Conservation (phyloP, 2,113 vertebrate species). For the Candoia aspera region DNA sequence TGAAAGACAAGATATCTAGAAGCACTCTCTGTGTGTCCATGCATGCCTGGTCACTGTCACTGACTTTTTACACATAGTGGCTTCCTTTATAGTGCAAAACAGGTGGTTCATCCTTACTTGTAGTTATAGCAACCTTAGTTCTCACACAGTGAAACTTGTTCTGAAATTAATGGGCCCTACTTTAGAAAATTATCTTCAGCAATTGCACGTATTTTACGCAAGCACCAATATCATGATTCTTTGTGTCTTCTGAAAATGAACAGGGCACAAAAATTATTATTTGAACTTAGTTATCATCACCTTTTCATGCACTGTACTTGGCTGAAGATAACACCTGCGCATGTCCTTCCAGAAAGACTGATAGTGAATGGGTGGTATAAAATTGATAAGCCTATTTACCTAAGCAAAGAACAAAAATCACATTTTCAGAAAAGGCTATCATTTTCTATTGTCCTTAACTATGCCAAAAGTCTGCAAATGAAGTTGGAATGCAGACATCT, state of each 20-base stretch:
- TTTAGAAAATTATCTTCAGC: background rate
- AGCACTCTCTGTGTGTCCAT: background rate
- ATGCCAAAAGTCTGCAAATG: background rate
- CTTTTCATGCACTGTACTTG: background rate
- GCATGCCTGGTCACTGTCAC: background rate
- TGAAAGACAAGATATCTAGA: background rate
- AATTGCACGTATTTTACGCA: background rate
- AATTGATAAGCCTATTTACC: background rate
- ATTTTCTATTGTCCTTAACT: background rate
- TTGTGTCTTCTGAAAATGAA: background rate
- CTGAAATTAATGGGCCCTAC: conserved; percentile 2
- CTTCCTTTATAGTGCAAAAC: background rate
- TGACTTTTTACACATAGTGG: background rate
- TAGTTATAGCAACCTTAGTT: background rate
- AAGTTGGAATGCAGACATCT: background rate
- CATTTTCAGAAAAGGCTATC: background rate
- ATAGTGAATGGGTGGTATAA: background rate
- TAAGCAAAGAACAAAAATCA: background rate
- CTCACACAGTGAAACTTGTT: background rate
- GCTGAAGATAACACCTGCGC: background rate
- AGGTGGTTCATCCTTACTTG: background rate
- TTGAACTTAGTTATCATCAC: background rate
- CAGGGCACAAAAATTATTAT: background rate
- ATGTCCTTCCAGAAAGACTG: background rate
- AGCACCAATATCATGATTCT: background rate